Base-by-base conservation (phyloP, 2,113 vertebrate genomes). In the Paedocypris sp. region DNA sequence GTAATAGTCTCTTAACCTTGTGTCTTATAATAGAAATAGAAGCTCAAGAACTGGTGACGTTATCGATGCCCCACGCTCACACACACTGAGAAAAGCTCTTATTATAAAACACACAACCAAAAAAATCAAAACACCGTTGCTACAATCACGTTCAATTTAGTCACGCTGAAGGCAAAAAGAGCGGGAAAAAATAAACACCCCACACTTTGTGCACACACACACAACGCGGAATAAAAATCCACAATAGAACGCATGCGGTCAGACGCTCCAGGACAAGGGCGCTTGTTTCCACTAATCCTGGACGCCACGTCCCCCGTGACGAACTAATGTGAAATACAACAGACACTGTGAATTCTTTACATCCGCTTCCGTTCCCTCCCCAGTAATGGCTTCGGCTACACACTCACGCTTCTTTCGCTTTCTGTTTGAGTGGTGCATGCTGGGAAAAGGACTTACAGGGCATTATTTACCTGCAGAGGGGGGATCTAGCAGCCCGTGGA, bases 51-150 rank as follows among this genome's bases (percentile, higher is more conserved):
- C 56, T 43, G 64, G 69, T 77, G 73, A 72, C 73, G 75, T 84
- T 73, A 70, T 72, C 74, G 65, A 49, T 73, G 82, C 80, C 83
- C 85, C 83, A 82, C 83, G 35, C 32, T 51, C 48, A 33, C n/a
- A n/a, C n/a, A n/a, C n/a, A n/a, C n/a, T n/a, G n/a, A n/a, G n/a
- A 29, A 51, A 51, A 33, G 48, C 15, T 19, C 48, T 51, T 51
- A n/a, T n/a, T 29, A 51, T 23, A 57, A 43, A 39, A 19, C 19
- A 15, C 39, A 58, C 32, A 42, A 32, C 38, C 39, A 42, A 58
- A 58, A 36, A 46, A 31, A 43, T 32, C 15, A 13, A 39, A n/a
- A n/a, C n/a, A n/a, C n/a, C 25, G 39, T 16, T 38, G 49, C 22
- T 33, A 56, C 50, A 64, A 46, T 56, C 52, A 56, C n/a, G n/a